A percentile compares a stretch with the other conserved stretches of the same genome.
phyloP scores from a whole-genome alignment of 2,888 invertebrate species.

The Drosophila engyochracea region DNA sequence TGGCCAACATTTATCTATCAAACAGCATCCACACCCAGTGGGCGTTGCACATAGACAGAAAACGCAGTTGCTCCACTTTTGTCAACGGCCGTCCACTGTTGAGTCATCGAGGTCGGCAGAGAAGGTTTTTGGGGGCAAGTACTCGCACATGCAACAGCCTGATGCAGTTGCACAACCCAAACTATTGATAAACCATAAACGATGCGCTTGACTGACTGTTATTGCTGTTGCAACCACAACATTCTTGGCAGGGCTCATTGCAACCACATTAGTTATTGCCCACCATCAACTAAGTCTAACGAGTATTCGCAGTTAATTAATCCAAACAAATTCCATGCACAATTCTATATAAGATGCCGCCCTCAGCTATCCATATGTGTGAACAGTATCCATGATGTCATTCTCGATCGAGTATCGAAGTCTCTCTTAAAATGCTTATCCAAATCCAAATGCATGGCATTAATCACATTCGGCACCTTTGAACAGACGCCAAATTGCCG shows the following conservation, averaged over 20 bases:
- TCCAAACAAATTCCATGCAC: not conserved
- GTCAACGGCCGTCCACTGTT: conserved; percentile 29
- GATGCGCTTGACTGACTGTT: conserved; percentile 43
- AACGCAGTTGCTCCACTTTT: conserved; percentile 57
- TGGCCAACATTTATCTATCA: conserved; percentile 43
- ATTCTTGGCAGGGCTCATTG: conserved; percentile 67
- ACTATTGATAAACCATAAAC: conserved; percentile 49
- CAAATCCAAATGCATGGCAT: not conserved
- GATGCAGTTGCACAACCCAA: conserved; percentile 27
- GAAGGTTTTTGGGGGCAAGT: conserved; percentile 38
- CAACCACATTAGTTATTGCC: conserved; percentile 6
- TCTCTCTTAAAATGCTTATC: conserved; percentile 4
- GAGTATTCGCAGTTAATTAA: not conserved
- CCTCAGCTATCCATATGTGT: conserved; percentile 19
- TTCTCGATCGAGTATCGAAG: not conserved
- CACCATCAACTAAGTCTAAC: not conserved
- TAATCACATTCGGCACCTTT: conserved; percentile 44
- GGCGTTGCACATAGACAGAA: conserved; percentile 60
- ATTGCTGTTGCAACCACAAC: conserved; percentile 26
- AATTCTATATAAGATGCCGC: conserved; percentile 19
- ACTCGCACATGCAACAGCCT: conserved; percentile 6
- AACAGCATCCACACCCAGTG: conserved; percentile 70
- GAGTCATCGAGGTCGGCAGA: conserved; percentile 63
- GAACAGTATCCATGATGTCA: conserved; percentile 5
- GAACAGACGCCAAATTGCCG: conserved; percentile 17